Conservation (phyloP, 2,113 vertebrate species). For the Perccottus glenii region DNA sequence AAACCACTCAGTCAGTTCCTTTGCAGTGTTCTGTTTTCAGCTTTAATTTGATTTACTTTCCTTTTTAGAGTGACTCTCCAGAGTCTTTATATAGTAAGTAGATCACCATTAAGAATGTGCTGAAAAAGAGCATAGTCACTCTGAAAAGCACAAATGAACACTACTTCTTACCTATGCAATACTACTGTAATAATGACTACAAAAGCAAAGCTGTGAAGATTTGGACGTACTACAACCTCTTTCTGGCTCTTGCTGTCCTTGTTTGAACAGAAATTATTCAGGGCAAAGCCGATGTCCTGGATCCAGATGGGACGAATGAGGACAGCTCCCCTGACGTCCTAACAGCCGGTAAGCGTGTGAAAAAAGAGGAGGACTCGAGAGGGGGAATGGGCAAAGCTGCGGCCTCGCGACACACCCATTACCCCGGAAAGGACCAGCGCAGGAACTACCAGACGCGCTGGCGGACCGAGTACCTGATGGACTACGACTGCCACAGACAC, state of each 20-base stretch:
- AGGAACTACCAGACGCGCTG: constrained; percentile 92
- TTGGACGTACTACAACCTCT: background rate
- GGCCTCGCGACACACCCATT: constrained; percentile 70
- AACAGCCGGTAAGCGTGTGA: constrained; percentile 20
- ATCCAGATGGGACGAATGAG: constrained; percentile 19
- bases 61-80: background rate
- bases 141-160: no score
- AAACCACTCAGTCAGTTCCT: background rate
- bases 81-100: constrained; percentile 2
- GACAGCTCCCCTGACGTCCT: constrained; percentile 17
- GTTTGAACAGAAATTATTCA: constrained; percentile 45
- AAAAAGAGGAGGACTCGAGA: constrained; percentile 44
- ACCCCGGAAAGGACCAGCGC: constrained; percentile 86
- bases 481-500: constrained; percentile 86
- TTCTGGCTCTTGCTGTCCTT: background rate
- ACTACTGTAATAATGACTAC: background rate
- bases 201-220: background rate
- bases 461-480: constrained; percentile 91
- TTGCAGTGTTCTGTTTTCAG: background rate
- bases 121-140: no score
- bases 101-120: constrained; percentile 1
- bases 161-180: no score
- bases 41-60: background rate
- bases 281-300: constrained; percentile 16
- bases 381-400: constrained; percentile 18